These are phyloP conservation scores for Acleris holmiana DNA, from an alignment of 2,888 invertebrate genomes.

Conservation along the genomic window DNA sequence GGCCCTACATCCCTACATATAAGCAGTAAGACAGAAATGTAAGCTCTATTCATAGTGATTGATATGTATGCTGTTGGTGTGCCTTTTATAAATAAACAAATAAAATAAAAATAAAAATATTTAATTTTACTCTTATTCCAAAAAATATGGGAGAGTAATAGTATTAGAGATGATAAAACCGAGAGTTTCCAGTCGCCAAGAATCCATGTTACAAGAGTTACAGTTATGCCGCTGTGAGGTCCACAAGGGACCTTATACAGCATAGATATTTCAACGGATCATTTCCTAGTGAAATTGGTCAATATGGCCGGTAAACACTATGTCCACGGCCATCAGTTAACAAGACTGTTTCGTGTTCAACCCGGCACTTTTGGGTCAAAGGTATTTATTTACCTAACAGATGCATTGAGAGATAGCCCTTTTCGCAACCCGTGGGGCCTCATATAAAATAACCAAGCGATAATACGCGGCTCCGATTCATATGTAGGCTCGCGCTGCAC, in stretches of 20 bases:
- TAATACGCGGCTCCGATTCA: slow-evolving; percentile 51
- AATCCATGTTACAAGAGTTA: slow-evolving; percentile 50
- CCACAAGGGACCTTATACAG: slow-evolving; percentile 46
- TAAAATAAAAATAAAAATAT: too few species aligned
- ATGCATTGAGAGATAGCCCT: slow-evolving; percentile 60
- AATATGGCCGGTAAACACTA: slow-evolving; percentile 41
- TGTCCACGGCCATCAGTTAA: slow-evolving; percentile 56
- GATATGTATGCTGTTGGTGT: too few species aligned
- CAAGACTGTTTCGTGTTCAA: slow-evolving; percentile 56
- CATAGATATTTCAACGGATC: slow-evolving; percentile 50
- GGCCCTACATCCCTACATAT: too few species aligned
- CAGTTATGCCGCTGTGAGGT: slow-evolving; percentile 57
- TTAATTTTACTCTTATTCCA: too few species aligned
- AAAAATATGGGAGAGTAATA: not conserved
- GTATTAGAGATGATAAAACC: too few species aligned
- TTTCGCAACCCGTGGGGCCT: slow-evolving; percentile 56
- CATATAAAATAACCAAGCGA: slow-evolving; percentile 53
- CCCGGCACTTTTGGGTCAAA: slow-evolving; percentile 70
- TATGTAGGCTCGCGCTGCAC: slow-evolving; percentile 45
- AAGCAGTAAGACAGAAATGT: too few species aligned
- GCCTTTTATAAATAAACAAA: too few species aligned
- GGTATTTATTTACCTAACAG: slow-evolving; percentile 74
- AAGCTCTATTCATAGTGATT: too few species aligned
- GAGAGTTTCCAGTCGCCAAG: slow-evolving; percentile 44
- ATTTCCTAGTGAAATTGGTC: slow-evolving; percentile 47